These are phyloP conservation scores for Leptopilina clavipes DNA, from an alignment of 1,140 invertebrate species.

Conservation along the genomic window DNA sequence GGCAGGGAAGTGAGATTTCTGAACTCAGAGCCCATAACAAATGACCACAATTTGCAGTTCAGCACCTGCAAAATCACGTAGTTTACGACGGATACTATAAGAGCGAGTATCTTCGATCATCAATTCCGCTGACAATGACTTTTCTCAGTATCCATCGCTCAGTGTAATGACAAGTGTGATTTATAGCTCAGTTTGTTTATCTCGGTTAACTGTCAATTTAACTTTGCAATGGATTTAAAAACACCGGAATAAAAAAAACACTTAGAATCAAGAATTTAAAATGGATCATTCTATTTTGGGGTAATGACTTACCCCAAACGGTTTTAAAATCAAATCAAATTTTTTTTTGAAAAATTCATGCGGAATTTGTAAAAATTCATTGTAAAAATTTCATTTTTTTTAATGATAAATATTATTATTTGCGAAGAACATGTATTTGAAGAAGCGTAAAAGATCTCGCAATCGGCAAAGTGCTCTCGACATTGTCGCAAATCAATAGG, in stretches of 20 bases:
- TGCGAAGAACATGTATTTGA: too few species aligned
- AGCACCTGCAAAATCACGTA: constrained; percentile 30
- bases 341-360: too few species aligned
- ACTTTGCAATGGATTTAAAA: neutral
- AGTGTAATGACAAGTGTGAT: constrained; percentile 10
- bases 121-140: constrained; percentile 34
- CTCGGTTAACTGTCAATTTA: constrained; percentile 1
- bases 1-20: constrained; percentile 15
- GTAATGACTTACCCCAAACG: too few species aligned
- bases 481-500: constrained; percentile 19
- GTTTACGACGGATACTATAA: constrained; percentile 27
- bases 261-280: neutral
- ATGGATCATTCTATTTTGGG: too few species aligned
- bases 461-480: neutral
- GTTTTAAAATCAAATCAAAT: too few species aligned
- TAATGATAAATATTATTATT: neutral
- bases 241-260: neutral
- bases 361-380: too few species aligned
- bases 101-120: constrained; percentile 26
- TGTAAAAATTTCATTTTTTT: too few species aligned
- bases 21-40: constrained; percentile 18
- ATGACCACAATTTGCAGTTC: constrained; percentile 30
- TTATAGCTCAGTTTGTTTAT: constrained; percentile 31
- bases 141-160: constrained; percentile 24
- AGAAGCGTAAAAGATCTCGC: neutral